phyloP scores from a whole-genome alignment of 2,888 invertebrate genomes.

The Actias luna region DNA sequence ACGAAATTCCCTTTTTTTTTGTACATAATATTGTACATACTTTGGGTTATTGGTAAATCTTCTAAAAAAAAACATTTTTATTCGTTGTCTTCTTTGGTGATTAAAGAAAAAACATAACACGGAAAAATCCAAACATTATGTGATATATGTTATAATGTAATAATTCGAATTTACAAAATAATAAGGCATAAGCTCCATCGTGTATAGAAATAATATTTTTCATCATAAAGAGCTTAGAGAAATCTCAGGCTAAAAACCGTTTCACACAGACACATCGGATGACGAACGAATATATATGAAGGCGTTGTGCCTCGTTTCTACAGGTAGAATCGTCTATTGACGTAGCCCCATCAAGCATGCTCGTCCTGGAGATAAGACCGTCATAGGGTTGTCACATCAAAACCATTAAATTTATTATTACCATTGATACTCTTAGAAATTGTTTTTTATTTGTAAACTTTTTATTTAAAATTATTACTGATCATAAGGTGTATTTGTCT shows the following conservation, averaged over 20 bases:
- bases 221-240: background rate
- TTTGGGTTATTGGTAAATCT: too few species aligned
- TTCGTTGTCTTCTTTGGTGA: too few species aligned
- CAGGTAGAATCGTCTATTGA: slow-evolving; percentile 60
- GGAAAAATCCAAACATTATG: too few species aligned
- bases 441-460: background rate
- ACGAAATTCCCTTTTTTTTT: too few species aligned
- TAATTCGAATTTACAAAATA: background rate
- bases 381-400: slow-evolving; percentile 47
- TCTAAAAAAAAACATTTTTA: too few species aligned
- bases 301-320: slow-evolving; percentile 11
- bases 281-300: slow-evolving; percentile 26
- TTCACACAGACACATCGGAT: slow-evolving; percentile 28
- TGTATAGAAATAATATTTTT: background rate
- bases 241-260: slow-evolving; percentile 43
- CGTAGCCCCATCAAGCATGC: slow-evolving; percentile 65
- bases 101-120: too few species aligned
- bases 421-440: too few species aligned
- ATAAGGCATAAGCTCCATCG: background rate
- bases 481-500: too few species aligned
- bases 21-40: too few species aligned
- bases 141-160: too few species aligned
- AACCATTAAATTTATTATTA: background rate
- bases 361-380: slow-evolving; percentile 60
- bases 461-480: background rate